Evolutionary conservation across 2,797 vertebrate species (phyloP).

Genomic region (Gambusia yucatana): DNA sequence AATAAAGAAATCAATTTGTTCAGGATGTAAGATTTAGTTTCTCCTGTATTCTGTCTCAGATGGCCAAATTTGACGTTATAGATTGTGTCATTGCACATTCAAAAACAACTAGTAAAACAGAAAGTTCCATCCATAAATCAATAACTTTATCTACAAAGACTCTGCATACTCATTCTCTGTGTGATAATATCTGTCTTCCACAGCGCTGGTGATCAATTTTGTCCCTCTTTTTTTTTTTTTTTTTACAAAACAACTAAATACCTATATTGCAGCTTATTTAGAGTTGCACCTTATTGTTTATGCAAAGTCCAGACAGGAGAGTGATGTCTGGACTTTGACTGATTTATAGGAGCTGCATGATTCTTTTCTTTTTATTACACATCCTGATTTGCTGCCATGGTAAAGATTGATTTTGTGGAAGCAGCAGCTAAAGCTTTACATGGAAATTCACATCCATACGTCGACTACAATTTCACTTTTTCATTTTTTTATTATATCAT

Average conservation of each 20-base stretch:
- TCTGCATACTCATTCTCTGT: not conserved
- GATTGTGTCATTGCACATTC: not conserved
- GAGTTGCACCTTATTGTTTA: not conserved
- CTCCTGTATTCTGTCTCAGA: not conserved
- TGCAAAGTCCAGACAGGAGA: not conserved
- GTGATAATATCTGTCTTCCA: not conserved
- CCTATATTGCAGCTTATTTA: not conserved
- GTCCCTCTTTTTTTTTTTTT: not conserved
- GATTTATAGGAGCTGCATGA: not conserved
- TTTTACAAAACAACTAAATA: not conserved
- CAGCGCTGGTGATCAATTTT: not conserved
- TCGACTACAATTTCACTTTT: not conserved
- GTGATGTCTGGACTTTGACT: not conserved
- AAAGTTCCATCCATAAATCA: not conserved
- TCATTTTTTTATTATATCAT: not conserved
- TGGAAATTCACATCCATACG: not conserved
- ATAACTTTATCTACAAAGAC: not conserved
- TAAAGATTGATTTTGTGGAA: not conserved
- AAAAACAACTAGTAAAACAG: not conserved
- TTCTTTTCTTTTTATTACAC: not conserved
- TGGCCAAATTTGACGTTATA: not conserved
- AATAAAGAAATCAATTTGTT: not conserved
- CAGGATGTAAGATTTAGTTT: not conserved
- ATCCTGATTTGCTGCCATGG: not conserved
- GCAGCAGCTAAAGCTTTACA: too few species aligned